Evolutionary conservation across 2,113 vertebrate genomes (phyloP), one percentile per base, ranked within the genome.

Genomic region (Mionectes macconnelli): DNA sequence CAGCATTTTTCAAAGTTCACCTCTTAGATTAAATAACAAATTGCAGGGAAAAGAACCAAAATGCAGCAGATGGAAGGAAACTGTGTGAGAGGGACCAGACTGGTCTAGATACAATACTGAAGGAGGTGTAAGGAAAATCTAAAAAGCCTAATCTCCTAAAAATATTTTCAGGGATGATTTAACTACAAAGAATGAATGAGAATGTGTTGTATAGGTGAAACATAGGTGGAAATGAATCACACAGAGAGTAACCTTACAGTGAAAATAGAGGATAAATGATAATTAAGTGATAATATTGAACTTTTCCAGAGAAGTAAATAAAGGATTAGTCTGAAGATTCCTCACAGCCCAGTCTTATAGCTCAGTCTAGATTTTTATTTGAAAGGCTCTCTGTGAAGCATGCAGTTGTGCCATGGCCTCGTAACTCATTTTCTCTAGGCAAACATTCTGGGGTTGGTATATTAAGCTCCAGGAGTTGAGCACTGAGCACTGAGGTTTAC

Each of bases 41-140:
- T 77, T 12, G 0, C 67, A 88, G 25, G 19, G 11, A 47, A 92
- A 87, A 78, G 50, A 85, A 59, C 31, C 60, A 66, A 89, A 76
- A 74, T 72, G 19, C 63, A 81, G 81, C 91, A 96, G 75, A 90
- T 94, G 89, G 83, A 87, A 88, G 78, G 44, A 9, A 75, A 49
- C 39, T 21, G 22, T 45, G 53, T 82, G 78, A 90, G 33, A 60
- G 42, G 63, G 76, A 90, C 63, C 30, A 88, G 84, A 56, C 47
- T 82, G 63, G n/a, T 74, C 44, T 89, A 93, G 67, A 62, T 93
- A 89, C 62, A 89, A 87, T 92, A 94, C 42, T 63, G 89, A 93
- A 76, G 69, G 87, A 89, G 52, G 72, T 83, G 70, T 66, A 91
- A 93, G 52, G 69, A 94, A 96, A 96, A 96, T 79, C 66, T 82